Percentiles rank a stretch among this genome's conserved stretches.
phyloP scores from a whole-genome alignment of 1,140 invertebrate species.

The Notospermus geniculatus region DNA sequence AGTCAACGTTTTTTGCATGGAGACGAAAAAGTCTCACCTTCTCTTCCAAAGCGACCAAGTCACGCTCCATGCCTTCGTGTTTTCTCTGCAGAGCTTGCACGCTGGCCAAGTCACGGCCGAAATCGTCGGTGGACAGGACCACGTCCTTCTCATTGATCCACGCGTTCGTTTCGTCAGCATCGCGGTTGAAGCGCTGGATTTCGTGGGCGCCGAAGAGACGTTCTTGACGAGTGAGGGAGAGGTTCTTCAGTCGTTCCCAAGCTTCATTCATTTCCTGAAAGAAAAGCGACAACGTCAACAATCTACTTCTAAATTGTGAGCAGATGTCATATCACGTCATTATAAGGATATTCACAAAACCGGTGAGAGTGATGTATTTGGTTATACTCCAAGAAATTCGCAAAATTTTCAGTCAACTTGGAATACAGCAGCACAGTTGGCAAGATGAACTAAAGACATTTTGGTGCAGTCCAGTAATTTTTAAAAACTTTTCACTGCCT shows the following conservation, averaged over 20 bases:
- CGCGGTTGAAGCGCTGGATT: slow-evolving; percentile 96
- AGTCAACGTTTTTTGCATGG: too few species aligned
- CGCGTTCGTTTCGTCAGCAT: slow-evolving; percentile 97
- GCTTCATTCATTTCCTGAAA: slow-evolving; percentile 88
- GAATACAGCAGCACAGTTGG: too few species aligned
- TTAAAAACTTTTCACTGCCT: too few species aligned
- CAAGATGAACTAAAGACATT: too few species aligned
- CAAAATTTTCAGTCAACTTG: too few species aligned
- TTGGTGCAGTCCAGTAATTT: too few species aligned
- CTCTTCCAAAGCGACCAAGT: slow-evolving; percentile 93
- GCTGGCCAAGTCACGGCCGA: slow-evolving; percentile 94
- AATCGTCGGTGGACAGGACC: slow-evolving; percentile 93
- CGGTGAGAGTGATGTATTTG: too few species aligned
- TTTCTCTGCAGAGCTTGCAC: slow-evolving; percentile 93
- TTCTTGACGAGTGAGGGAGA: slow-evolving; percentile 90
- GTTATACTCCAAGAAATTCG: too few species aligned
- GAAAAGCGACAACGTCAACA: neutral
- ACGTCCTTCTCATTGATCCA: slow-evolving; percentile 99
- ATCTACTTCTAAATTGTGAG: too few species aligned
- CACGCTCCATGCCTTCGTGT: slow-evolving; percentile 96
- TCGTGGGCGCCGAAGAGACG: slow-evolving; percentile 97
- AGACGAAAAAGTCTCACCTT: slow-evolving; percentile 71
- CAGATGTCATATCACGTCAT: too few species aligned
- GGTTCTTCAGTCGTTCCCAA: slow-evolving; percentile 90
- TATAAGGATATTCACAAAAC: too few species aligned